A percentile compares a stretch with the other conserved stretches of the same genome.
phyloP scores from a whole-genome alignment of 2,113 vertebrate species.

The Tylochromis polylepis region DNA sequence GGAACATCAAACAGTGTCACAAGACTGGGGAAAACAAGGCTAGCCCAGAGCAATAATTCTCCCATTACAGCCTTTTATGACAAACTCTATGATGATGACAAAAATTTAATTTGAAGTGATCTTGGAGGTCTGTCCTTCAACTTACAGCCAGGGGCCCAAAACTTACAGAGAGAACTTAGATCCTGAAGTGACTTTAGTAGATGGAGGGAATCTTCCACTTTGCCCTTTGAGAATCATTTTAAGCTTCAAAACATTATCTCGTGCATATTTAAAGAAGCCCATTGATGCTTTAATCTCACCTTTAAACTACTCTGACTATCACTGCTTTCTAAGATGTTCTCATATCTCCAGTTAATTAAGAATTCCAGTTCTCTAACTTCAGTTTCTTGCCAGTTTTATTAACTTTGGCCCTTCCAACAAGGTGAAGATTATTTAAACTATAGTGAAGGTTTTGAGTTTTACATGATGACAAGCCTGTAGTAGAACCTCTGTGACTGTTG shows the following conservation, averaged over 20 bases:
- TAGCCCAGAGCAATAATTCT: conserved; percentile 36
- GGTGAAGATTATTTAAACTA: background rate
- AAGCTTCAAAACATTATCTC: background rate
- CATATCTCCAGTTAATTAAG: background rate
- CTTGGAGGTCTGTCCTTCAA: conserved; percentile 33
- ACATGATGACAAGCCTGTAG: background rate
- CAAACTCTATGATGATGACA: conserved; percentile 17
- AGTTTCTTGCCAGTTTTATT: conserved; percentile 1
- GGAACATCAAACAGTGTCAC: background rate
- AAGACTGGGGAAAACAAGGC: conserved; percentile 24
- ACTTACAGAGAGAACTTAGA: background rate
- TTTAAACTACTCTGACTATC: background rate
- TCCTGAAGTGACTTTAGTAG: background rate
- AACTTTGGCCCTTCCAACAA: background rate
- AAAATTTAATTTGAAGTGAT: conserved; percentile 9
- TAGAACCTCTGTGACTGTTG: background rate
- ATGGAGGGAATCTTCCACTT: background rate
- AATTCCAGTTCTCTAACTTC: conserved; percentile 1
- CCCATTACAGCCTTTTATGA: conserved; percentile 32
- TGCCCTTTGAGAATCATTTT: background rate
- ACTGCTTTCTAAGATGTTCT: background rate
- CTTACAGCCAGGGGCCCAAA: background rate
- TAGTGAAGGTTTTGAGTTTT: background rate
- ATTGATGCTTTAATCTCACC: background rate
- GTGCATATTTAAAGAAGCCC: conserved; percentile 7